Evolutionary conservation across 2,888 invertebrate genomes (phyloP), one percentile per base, ranked within the genome.

Genomic region (Netelia fuscicornis): DNA sequence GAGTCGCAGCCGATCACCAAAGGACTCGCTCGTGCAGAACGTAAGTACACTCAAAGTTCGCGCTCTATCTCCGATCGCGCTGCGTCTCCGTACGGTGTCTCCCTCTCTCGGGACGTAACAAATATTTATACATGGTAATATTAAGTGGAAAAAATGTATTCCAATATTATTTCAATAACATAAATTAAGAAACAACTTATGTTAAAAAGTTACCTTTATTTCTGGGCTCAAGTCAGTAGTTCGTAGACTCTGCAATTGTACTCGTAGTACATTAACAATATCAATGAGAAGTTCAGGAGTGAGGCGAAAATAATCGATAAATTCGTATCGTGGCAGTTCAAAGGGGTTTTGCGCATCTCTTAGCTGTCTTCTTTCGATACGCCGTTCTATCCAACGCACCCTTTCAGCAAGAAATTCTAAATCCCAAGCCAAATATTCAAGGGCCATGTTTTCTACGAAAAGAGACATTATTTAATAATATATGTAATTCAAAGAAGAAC

Each of bases 241-340:
- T n/a, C 52, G 52, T 6, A 2, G 11, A 6, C 52, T 3, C 52
- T 52, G 52, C 52, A 52, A 52, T n/a, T 52, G 72, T 81, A 79
- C 74, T 67, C 87, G 86, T 85, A 84, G 83, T 88, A 65, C 70
- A 71, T 30, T 90, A 91, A 89, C 88, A 89, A 89, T 88, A 91
- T 93, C 30, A 30, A 62, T 3, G 20, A 76, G 68, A 25, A 79
- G 67, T 65, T 52, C 65, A 54, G 79, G 68, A 67, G 76, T 64
- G 17, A 83, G 48, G 23, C 83, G 79, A 68, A 79, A 83, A 44
- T 52, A 56, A 17, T 72, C 13, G 2, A 71, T 65, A 2, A 83
- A 83, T 20, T 79, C 72, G 11, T 67, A 56, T 71, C 58, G 72
- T 25, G 83, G 72, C 11, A 83, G 48, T 10, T 65, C 8, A 58